Evolutionary conservation across 2,888 invertebrate genomes (phyloP).

Genomic region (Ischnura elegans): DNA sequence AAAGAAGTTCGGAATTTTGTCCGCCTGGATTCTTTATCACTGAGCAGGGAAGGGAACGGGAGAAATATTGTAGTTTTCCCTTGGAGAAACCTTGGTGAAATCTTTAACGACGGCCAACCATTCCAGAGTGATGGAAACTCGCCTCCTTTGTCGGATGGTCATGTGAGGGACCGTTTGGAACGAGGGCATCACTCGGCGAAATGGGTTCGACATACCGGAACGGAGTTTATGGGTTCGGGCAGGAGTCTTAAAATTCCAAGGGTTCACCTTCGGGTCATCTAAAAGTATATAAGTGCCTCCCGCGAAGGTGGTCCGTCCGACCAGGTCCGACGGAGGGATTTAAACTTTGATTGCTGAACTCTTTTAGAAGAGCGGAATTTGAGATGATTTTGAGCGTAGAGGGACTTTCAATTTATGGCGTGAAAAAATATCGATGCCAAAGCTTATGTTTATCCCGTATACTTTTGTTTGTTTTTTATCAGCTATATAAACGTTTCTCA

Average conservation of each 20-base stretch:
- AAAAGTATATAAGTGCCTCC: background rate
- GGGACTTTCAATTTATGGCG: too few species aligned
- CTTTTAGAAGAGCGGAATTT: too few species aligned
- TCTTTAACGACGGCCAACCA: background rate
- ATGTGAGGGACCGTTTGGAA: background rate
- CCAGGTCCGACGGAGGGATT: too few species aligned
- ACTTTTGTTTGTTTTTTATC: too few species aligned
- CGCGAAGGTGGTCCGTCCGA: too few species aligned
- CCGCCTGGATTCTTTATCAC: background rate
- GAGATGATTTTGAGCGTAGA: too few species aligned
- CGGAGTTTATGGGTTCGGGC: background rate
- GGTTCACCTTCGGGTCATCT: background rate
- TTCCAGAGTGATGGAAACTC: background rate
- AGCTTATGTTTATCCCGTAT: too few species aligned
- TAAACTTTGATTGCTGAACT: too few species aligned
- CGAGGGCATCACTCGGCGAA: background rate
- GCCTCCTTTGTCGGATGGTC: background rate
- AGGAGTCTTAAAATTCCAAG: background rate
- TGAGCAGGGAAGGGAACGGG: background rate
- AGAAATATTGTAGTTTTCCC: background rate
- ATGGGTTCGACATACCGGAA: background rate
- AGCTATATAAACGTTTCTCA: too few species aligned
- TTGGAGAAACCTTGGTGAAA: background rate
- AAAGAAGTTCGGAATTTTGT: background rate
- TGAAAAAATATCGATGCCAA: too few species aligned